Evolutionary conservation across 2,888 invertebrate genomes (phyloP), one percentile per base, ranked within the genome.

Genomic region (Cyrtodaria siliqua): DNA sequence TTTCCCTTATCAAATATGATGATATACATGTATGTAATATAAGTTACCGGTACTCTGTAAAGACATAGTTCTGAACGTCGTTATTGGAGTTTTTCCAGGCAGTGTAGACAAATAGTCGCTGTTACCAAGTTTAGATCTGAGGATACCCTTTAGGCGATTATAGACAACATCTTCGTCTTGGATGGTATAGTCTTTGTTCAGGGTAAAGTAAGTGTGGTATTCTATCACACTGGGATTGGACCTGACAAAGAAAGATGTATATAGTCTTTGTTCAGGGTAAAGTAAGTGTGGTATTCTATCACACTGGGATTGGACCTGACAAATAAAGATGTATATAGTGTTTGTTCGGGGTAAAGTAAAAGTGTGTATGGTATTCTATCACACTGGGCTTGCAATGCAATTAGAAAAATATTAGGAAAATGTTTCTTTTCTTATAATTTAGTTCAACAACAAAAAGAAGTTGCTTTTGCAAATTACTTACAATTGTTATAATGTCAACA

Each of bases 1-100:
- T n/a, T n/a, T n/a, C n/a, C n/a, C n/a, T n/a, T n/a, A 40, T 40
- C 8, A 40, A 40, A 40, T 8, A 40, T 14, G 14, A 12, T 40
- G 8, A 12, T 40, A 14, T 40, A 40, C 47, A 20, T 47, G n/a
- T 47, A 4, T 47, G 4, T 16, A 9, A 47, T 3, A 18, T 16
- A 18, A 9, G 20, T 18, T 67, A 89, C 89, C 86, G 66, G 89
- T 86, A 67, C 87, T 87, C 9, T 72, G 73, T 6, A 89, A 57
- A 3, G 82, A 71, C 55, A 88, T 82, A 14, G 86, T 84, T 20
- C 82, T 62, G 18, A 84, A 79, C 0, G 83, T 42, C 3, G 81
- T 71, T 1, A 79, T 50, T 14, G 86, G 73, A 1, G 87, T 79
- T n/a, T 82, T 81, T 63, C 87, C 86, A 6, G 85, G 83, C 14